These are phyloP conservation scores for Apodemus agrarius DNA, from an alignment of 2,797 vertebrate species.

Conservation along the genomic window DNA sequence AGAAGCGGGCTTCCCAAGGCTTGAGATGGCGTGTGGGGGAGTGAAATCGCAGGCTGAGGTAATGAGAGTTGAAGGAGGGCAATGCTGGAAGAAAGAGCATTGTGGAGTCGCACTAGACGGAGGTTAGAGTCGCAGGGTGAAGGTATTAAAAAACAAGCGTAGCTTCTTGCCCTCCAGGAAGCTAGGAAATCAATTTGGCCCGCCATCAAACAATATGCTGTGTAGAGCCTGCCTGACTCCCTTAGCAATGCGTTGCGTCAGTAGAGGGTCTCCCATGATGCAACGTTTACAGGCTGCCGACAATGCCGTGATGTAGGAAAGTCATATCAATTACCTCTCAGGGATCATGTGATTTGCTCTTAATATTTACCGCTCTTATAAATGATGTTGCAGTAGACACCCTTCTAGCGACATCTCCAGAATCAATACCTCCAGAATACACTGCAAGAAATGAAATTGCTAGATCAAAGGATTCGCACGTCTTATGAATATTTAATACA, in stretches of 20 bases:
- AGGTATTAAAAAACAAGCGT: not conserved
- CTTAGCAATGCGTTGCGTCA: not conserved
- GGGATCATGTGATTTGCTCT: not conserved
- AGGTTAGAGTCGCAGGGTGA: not conserved
- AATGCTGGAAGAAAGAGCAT: not conserved
- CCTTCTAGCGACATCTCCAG: conserved; percentile 19
- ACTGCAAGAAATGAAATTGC: not conserved
- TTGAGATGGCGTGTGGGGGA: not conserved
- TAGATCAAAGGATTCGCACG: conserved; percentile 11
- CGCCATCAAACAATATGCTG: not conserved
- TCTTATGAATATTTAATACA: conserved; percentile 19
- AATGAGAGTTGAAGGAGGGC: not conserved
- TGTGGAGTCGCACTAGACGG: not conserved
- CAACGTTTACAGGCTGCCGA: not conserved
- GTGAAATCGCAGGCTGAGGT: not conserved
- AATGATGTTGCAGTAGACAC: not conserved
- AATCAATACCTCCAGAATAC: not conserved
- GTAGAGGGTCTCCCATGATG: not conserved
- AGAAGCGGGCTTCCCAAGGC: not conserved
- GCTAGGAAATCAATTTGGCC: not conserved
- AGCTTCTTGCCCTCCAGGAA: not conserved
- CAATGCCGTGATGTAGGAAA: not conserved
- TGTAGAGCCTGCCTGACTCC: not conserved
- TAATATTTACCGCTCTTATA: conserved; percentile 2
- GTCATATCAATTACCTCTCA: not conserved